phyloP scores from a whole-genome alignment of 2,888 invertebrate species.

The Aromia moschata region DNA sequence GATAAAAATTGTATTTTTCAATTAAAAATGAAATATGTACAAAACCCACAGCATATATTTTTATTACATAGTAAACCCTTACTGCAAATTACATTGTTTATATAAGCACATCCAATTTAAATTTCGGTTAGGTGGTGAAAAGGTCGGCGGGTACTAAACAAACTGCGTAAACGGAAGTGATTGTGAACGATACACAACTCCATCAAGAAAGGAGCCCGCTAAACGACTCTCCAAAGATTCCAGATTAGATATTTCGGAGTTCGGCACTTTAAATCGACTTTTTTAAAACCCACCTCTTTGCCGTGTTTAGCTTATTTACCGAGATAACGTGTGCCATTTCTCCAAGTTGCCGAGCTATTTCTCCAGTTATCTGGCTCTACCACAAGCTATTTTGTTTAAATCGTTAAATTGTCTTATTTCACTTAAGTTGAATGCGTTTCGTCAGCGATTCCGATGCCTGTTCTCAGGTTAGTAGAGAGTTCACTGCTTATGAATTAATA shows the following conservation, averaged over 20 bases:
- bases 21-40: too few relatives aligned
- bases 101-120: slow-evolving; percentile 18
- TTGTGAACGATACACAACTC: slow-evolving; percentile 54
- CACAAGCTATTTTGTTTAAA: slow-evolving; percentile 28
- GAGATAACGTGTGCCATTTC: slow-evolving; percentile 36
- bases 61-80: too few relatives aligned
- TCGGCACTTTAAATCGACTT: slow-evolving; percentile 58
- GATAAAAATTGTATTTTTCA: too few relatives aligned
- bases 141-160: slow-evolving; percentile 47
- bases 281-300: slow-evolving; percentile 49
- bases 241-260: slow-evolving; percentile 59
- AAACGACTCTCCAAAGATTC: slow-evolving; percentile 61
- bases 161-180: slow-evolving; percentile 56
- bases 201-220: slow-evolving; percentile 51
- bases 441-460: too few relatives aligned
- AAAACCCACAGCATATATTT: too few relatives aligned
- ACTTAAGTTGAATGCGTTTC: slow-evolving; percentile 30
- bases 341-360: slow-evolving; percentile 24
- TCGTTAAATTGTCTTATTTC: slow-evolving; percentile 34
- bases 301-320: slow-evolving; percentile 38
- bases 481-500: too few relatives aligned
- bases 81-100: slow-evolving; percentile 9
- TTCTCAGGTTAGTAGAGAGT: too few relatives aligned
- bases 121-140: neutral
- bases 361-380: slow-evolving; percentile 32